Conservation (phyloP, 2,888 invertebrate genomes). For the Chaetogeoica ovagalla region DNA sequence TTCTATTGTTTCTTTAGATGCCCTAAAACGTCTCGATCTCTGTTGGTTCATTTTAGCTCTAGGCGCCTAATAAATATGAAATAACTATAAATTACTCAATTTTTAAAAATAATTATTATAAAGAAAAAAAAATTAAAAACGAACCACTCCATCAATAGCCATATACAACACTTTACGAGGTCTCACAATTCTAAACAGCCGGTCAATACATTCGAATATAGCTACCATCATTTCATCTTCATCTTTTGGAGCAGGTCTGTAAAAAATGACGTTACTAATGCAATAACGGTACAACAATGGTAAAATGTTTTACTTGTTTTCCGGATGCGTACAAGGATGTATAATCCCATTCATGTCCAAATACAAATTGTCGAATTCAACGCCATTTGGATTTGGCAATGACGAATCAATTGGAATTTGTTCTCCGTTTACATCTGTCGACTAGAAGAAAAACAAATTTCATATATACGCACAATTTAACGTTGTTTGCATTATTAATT, state of each 20-base stretch:
- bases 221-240: slow-evolving; percentile 99
- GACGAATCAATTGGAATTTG: slow-evolving; percentile 70
- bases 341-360: slow-evolving; percentile 99
- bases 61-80: slow-evolving; percentile 67
- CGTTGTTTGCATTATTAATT: background rate
- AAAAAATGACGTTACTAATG: background rate
- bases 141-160: slow-evolving; percentile 98
- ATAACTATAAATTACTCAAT: background rate
- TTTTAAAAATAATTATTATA: background rate
- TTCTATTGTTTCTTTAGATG: slow-evolving; percentile 91
- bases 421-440: slow-evolving; percentile 49
- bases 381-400: slow-evolving; percentile 90
- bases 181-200: slow-evolving; percentile 81
- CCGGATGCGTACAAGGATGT: slow-evolving; percentile 98
- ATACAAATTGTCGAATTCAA: slow-evolving; percentile 98
- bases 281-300: background rate
- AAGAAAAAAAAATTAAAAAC: slow-evolving; percentile 58
- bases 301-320: slow-evolving; percentile 43
- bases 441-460: slow-evolving; percentile 26
- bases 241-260: slow-evolving; percentile 71
- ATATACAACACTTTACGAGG: slow-evolving; percentile 93
- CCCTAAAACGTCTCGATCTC: slow-evolving; percentile 86
- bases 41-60: slow-evolving; percentile 99
- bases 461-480: background rate
- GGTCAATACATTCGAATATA: slow-evolving; percentile 97